Evolutionary conservation across 2,888 invertebrate species (phyloP), one percentile per base, ranked within the genome.

Genomic region (Hermaeophaga mercurialis): DNA sequence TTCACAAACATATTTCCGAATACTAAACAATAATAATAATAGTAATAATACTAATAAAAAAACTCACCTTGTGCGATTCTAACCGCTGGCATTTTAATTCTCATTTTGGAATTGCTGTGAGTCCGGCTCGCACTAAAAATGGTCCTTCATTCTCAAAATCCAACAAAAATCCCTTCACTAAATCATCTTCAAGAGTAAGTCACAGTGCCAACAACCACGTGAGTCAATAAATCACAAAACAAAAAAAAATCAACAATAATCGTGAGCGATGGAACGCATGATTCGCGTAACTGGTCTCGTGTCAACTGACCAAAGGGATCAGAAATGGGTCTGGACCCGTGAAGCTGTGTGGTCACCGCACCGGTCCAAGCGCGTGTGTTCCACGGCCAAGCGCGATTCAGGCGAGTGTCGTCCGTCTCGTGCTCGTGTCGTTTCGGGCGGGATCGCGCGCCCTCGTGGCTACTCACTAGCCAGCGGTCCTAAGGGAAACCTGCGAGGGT

Each of bases 21-120:
- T n/a, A n/a, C n/a, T n/a, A n/a, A n/a, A n/a, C n/a, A n/a, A n/a
- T n/a, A n/a, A n/a, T n/a, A n/a, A n/a, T n/a, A n/a, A n/a, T n/a
- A n/a, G n/a, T n/a, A n/a, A n/a, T n/a, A n/a, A n/a, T n/a, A n/a
- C n/a, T n/a, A n/a, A n/a, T n/a, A n/a, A n/a, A n/a, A n/a, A n/a
- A 49, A 79, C 87, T 87, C 84, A 93, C 94, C 94, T 92, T 94
- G 93, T 84, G 93, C 92, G 86, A 94, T 94, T 84, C 93, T 89
- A 84, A 93, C 92, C 81, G 94, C 94, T 82, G 93, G 94, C 93
- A 93, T 94, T 88, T 94, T 94, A 85, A 93, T 94, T 91, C 94
- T 90, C 94, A 94, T 94, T 86, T 88, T 93, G 89, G 66, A 73
- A 69, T 61, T 59, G 56, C 41, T 56, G 48, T 36, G 41, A 59